phyloP scores from a whole-genome alignment of 2,888 invertebrate genomes.

The Brachyptera putata region DNA sequence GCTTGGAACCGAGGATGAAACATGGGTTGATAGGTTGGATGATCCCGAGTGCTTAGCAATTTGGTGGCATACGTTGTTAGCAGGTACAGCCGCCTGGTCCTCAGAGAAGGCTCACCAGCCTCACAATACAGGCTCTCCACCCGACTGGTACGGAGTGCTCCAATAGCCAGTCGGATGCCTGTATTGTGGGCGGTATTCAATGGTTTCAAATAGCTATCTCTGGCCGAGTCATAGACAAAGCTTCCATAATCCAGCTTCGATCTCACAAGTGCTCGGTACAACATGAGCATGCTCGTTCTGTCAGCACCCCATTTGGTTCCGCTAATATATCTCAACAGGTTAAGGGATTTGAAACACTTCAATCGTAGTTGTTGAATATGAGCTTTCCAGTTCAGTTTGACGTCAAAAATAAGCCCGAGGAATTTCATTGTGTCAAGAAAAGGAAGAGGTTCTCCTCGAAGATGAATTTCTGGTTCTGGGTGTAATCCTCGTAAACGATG shows the following conservation, averaged over 20 bases:
- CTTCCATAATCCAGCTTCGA: too few relatives aligned
- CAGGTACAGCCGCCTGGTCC: too few relatives aligned
- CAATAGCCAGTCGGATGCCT: not conserved
- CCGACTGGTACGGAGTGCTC: too few relatives aligned
- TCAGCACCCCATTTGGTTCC: conserved; percentile 7
- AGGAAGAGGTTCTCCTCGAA: not conserved
- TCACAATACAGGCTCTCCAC: not conserved
- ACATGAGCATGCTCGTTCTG: not conserved
- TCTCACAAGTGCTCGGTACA: not conserved
- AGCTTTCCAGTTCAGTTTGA: conserved; percentile 10
- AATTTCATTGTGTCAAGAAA: not conserved
- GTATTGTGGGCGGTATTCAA: not conserved
- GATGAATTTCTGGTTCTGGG: not conserved
- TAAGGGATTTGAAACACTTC: not conserved
- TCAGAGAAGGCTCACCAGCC: not conserved
- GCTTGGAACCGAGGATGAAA: too few relatives aligned
- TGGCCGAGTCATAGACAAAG: too few relatives aligned
- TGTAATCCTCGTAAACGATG: not conserved
- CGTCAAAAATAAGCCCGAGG: conserved; percentile 14
- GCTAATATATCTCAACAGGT: conserved; percentile 8
- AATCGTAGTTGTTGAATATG: not conserved
- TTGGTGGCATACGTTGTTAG: too few relatives aligned
- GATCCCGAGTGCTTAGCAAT: too few relatives aligned
- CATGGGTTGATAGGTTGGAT: too few relatives aligned
- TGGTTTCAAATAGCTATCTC: too few relatives aligned